Evolutionary conservation across 2,113 vertebrate species (phyloP).

Genomic region (Steatornis caripensis): DNA sequence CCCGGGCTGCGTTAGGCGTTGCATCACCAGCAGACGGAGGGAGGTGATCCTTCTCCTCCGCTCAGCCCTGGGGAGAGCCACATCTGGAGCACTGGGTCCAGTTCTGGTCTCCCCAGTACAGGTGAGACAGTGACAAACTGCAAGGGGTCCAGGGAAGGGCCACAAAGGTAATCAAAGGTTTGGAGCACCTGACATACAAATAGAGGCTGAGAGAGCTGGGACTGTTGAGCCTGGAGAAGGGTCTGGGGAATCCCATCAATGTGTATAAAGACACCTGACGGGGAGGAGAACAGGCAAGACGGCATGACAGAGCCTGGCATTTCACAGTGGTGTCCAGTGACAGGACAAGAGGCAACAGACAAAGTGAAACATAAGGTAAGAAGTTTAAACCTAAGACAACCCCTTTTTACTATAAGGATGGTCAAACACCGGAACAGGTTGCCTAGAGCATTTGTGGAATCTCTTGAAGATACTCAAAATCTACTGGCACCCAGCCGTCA

Average conservation of each 20-base stretch:
- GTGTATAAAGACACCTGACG: background rate
- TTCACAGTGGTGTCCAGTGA: background rate
- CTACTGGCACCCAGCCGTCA: no score
- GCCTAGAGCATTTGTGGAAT: background rate
- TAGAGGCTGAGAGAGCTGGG: background rate
- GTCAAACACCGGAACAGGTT: background rate
- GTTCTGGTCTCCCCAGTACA: background rate
- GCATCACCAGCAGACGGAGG: background rate
- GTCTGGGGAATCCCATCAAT: background rate
- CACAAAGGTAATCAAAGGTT: background rate
- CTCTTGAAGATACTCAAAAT: background rate
- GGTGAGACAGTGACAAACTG: background rate
- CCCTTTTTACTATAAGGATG: background rate
- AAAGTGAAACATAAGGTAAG: accelerated
- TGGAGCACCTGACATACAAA: background rate
- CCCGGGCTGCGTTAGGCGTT: background rate
- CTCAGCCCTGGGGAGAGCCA: background rate
- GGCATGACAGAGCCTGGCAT: no score
- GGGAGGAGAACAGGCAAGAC: background rate
- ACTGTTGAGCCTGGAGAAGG: background rate
- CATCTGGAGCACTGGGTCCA: background rate
- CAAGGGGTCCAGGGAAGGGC: background rate
- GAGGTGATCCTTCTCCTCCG: no score
- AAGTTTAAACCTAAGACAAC: background rate
- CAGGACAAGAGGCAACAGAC: background rate